phyloP scores from a whole-genome alignment of 2,888 invertebrate species.

The Pollenia griseotomentosa region DNA sequence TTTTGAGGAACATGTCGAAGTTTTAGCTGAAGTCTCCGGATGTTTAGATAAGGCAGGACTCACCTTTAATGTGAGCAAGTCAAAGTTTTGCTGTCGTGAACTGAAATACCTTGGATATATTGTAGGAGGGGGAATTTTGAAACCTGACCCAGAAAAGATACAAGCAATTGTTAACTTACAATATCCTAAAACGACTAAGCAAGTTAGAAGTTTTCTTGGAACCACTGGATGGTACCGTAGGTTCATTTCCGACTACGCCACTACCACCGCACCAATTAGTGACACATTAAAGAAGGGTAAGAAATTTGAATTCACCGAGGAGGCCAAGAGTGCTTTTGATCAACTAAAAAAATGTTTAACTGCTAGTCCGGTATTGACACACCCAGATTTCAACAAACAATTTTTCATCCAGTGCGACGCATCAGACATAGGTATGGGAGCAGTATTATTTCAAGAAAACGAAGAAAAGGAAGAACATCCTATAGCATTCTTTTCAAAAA shows the following conservation, averaged over 20 bases:
- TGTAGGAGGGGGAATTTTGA: background rate
- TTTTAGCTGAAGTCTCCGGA: background rate
- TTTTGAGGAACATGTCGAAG: background rate
- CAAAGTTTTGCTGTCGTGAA: background rate
- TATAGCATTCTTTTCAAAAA: too few species aligned
- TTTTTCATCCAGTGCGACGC: too few species aligned
- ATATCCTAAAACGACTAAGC: background rate
- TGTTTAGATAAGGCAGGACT: background rate
- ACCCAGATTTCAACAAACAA: too few species aligned
- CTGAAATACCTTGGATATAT: background rate
- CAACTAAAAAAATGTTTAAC: too few species aligned
- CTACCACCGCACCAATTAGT: background rate
- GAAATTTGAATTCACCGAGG: background rate
- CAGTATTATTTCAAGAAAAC: too few species aligned
- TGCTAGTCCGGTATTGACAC: too few species aligned
- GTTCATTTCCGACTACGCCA: background rate
- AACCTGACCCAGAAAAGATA: background rate
- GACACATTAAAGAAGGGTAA: conserved; percentile 1
- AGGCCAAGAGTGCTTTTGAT: background rate
- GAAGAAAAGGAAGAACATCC: too few species aligned
- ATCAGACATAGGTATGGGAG: too few species aligned
- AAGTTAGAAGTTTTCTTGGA: conserved; percentile 2
- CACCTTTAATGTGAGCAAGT: background rate
- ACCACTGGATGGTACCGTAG: background rate
- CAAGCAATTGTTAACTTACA: background rate